Evolutionary conservation across 37 sponge, comb jelly and placozoan species (phyloP).

Genomic region (Petrosia ficiformis): DNA sequence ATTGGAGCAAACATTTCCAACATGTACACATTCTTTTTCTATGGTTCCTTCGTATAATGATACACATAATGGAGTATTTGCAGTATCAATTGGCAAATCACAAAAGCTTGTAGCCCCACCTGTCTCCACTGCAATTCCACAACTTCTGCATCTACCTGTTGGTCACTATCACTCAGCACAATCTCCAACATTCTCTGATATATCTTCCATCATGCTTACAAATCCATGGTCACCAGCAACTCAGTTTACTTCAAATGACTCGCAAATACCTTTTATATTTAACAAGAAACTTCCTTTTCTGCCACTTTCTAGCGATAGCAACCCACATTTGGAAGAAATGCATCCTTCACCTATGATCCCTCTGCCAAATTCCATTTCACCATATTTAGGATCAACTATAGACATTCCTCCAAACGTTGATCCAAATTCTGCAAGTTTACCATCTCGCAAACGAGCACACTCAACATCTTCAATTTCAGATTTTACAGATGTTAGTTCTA

Average conservation of each 20-base stretch:
- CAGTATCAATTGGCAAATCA: background rate
- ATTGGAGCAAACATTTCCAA: too few relatives aligned
- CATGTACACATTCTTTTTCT: too few relatives aligned
- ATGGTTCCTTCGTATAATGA: too few relatives aligned
- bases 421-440: constrained; percentile 1
- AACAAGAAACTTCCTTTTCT: background rate
- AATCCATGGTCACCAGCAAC: constrained; percentile 27
- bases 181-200: constrained; percentile 61
- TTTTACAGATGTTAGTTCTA: constrained; percentile 39
- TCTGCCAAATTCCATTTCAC: constrained; percentile 43
- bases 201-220: constrained; percentile 59
- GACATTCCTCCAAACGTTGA: constrained; percentile 8
- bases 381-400: constrained; percentile 34
- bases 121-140: background rate
- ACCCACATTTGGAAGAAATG: constrained; percentile 1
- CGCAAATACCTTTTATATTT: too few relatives aligned
- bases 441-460: constrained; percentile 53
- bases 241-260: background rate
- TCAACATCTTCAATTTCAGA: constrained; percentile 76
- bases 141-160: constrained; percentile 29
- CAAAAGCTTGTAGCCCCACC: background rate
- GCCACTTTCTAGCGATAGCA: background rate
- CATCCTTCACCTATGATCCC: constrained; percentile 30
- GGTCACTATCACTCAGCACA: background rate
- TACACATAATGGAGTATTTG: too few relatives aligned